Percentiles rank a stretch among this genome's conserved stretches.
These are phyloP conservation scores for Gymnosoma rotundatum DNA, from an alignment of 2,888 invertebrate genomes.

Conservation along the genomic window DNA sequence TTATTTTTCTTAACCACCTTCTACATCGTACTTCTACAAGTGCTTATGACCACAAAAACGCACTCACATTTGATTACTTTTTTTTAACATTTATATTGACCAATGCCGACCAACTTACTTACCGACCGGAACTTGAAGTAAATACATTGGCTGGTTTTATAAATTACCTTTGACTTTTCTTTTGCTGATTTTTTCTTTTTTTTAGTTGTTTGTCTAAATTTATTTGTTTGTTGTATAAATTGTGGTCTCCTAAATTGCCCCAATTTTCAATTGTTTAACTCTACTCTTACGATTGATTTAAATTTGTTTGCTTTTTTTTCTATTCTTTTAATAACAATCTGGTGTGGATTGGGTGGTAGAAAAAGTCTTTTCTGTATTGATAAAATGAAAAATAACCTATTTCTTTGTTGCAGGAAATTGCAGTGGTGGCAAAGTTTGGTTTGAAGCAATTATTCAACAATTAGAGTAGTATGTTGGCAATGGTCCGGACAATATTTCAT, in stretches of 20 bases:
- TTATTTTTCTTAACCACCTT: too few species aligned
- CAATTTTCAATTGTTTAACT: slow-evolving; percentile 41
- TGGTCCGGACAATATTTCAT: too few species aligned
- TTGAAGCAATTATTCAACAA: too few species aligned
- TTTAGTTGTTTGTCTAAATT: slow-evolving; percentile 16
- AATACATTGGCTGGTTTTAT: slow-evolving; percentile 27
- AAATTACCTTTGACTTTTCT: slow-evolving; percentile 39
- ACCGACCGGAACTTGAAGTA: slow-evolving; percentile 35
- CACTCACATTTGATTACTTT: slow-evolving; percentile 6
- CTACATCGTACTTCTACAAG: too few species aligned
- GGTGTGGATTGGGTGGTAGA: not conserved
- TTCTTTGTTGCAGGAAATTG: too few species aligned
- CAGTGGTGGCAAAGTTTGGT: too few species aligned
- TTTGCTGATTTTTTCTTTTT: not conserved
- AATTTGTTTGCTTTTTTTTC: slow-evolving; percentile 10
- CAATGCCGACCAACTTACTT: slow-evolving; percentile 5
- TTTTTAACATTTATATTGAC: slow-evolving; percentile 31
- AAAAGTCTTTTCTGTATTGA: not conserved
- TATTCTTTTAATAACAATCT: not conserved
- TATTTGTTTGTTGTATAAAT: slow-evolving; percentile 53
- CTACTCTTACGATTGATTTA: slow-evolving; percentile 27
- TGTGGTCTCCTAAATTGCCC: slow-evolving; percentile 60
- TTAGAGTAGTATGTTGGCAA: too few species aligned
- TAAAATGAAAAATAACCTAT: too few species aligned
- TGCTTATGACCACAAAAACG: slow-evolving; percentile 14